Evolutionary conservation across 1,140 invertebrate species (phyloP).

Genomic region (Anagrus nilaparvatae): DNA sequence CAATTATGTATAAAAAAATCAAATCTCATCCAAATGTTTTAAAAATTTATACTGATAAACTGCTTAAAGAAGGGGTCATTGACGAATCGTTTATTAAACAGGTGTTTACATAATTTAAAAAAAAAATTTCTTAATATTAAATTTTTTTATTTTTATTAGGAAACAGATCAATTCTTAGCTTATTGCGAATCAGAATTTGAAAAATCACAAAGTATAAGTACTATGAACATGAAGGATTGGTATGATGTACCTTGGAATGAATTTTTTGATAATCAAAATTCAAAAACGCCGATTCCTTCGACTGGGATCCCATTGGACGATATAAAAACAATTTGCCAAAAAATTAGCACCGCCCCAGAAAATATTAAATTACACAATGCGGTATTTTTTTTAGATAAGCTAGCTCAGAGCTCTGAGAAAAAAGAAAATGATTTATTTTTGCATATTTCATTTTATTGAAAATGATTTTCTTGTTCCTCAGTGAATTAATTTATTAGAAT

Average conservation of each 20-base stretch:
- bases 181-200: slow-evolving; percentile 64
- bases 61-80: slow-evolving; percentile 64
- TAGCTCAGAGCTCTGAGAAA: too few species aligned
- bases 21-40: slow-evolving; percentile 50
- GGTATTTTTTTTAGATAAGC: slow-evolving; percentile 28
- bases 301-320: slow-evolving; percentile 22
- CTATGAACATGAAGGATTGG: slow-evolving; percentile 67
- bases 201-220: slow-evolving; percentile 55
- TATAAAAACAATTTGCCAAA: slow-evolving; percentile 38
- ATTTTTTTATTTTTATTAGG: slow-evolving; percentile 12
- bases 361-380: slow-evolving; percentile 41
- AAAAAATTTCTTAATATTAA: not conserved
- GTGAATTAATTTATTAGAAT: too few species aligned
- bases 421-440: too few species aligned
- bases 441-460: too few species aligned
- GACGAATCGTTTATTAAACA: slow-evolving; percentile 58
- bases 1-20: slow-evolving; percentile 88
- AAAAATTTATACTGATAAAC: slow-evolving; percentile 62
- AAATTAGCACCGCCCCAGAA: slow-evolving; percentile 57
- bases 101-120: too few species aligned
- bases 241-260: slow-evolving; percentile 77
- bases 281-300: slow-evolving; percentile 41
- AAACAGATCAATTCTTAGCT: slow-evolving; percentile 30
- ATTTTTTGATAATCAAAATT: slow-evolving; percentile 46
- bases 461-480: too few species aligned